Base-by-base conservation (phyloP, 1,140 invertebrate genomes). In the Calephelis virginiensis region DNA sequence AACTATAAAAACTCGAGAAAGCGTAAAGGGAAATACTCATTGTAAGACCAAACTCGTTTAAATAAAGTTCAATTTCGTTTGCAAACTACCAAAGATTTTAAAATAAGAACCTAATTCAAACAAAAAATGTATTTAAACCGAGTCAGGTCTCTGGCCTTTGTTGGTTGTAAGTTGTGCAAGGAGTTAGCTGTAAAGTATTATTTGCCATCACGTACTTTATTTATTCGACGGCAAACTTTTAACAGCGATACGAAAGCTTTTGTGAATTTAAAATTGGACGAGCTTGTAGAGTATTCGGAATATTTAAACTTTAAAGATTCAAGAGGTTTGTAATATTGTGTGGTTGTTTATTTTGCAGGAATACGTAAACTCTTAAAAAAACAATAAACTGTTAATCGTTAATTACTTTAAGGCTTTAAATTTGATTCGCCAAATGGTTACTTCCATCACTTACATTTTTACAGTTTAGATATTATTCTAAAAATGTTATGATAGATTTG, bases 111-210 rank as follows among this genome's bases (percentile, higher is more conserved):
- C 40, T 59, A 59, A 59, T 59, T 59, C 56, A 59, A 59, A 59
- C 56, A 59, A 59, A 59, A 59, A 59, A 59, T 59, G 56, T 59
- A 59, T 59, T 59, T 59, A 40, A 59, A 59, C 37, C 37, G 56
- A 37, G 45, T 63, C 17, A 48, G 28, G 61, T 63, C 61, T 47
- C 61, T 8, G 37, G 45, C 45, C 28, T 48, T 47, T 47, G 61
- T 63, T 63, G 61, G 61, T 45, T 63, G 47, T 63, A 47, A 63
- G 46, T 63, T 63, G 28, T 63, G 47, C 47, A 28, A 46, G 61
- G 61, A 47, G 61, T 47, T 59, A 38, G 56, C 56, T 38, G 53
- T 59, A 38, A 59, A 59, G 53, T 59, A 59, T 59, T 59, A 59
- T 59, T 59, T 59, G 53, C 53, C 53, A 59, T 59, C 53, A 59